A percentile compares a stretch with the other conserved stretches of the same genome.
These are phyloP conservation scores for Bos taurus DNA, from an alignment of 2,113 vertebrate species.

Conservation along the genomic window ARS-UCD2.0 NC_037345.1:13124501-13125000, in stretches of 20 bases:
- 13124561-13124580: background rate
- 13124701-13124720: background rate
- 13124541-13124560: background rate
- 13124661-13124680: accelerated
- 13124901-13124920: background rate
- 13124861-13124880: background rate
- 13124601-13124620: accelerated
- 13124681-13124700: accelerated
- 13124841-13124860: background rate
- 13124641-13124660: background rate
- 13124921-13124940: accelerated
- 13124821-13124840: background rate
- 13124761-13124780: background rate
- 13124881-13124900: background rate
- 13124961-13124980: accelerated
- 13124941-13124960: background rate
- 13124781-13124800: background rate
- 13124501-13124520: accelerated
- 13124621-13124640: no score
- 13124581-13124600: background rate
- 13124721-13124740: background rate
- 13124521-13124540: background rate
- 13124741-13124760: accelerated
- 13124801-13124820: background rate
- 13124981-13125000: accelerated